A percentile compares a stretch with the other conserved stretches of the same genome.
phyloP scores from a whole-genome alignment of 2,888 invertebrate genomes.

The Aspidiotus rigidus region DNA sequence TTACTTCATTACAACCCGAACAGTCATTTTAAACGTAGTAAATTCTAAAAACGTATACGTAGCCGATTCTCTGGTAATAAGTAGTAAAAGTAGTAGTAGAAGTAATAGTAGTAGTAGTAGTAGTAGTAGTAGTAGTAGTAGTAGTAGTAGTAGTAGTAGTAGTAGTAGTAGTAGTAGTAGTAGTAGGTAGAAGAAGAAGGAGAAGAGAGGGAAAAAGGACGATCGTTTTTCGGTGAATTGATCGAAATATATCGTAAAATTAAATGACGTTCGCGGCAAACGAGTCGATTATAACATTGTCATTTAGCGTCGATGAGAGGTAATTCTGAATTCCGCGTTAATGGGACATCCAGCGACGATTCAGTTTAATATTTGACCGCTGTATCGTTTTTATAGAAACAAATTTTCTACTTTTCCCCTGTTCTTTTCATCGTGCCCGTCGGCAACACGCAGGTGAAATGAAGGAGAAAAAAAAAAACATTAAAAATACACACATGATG shows the following conservation, averaged over 20 bases:
- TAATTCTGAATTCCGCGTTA: slow-evolving; percentile 27
- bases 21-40: no score
- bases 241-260: slow-evolving; percentile 19
- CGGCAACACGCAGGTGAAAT: not conserved
- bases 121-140: no score
- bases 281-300: slow-evolving; percentile 18
- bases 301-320: slow-evolving; percentile 9
- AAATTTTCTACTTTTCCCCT: slow-evolving; percentile 16
- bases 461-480: slow-evolving; percentile 9
- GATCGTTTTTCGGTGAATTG: no score
- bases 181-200: not conserved
- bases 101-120: no score
- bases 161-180: no score
- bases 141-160: no score
- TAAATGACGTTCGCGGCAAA: slow-evolving; percentile 25
- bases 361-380: slow-evolving; percentile 30
- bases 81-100: no score
- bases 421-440: not conserved
- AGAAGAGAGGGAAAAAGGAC: not conserved
- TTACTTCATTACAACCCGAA: no score
- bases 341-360: slow-evolving; percentile 29
- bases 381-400: slow-evolving; percentile 30
- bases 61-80: no score
- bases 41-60: no score
- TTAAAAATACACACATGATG: not conserved